Evolutionary conservation across 2,113 vertebrate species (phyloP), one percentile per base, ranked within the genome.

Genomic region (Pseudorasbora parva): DNA sequence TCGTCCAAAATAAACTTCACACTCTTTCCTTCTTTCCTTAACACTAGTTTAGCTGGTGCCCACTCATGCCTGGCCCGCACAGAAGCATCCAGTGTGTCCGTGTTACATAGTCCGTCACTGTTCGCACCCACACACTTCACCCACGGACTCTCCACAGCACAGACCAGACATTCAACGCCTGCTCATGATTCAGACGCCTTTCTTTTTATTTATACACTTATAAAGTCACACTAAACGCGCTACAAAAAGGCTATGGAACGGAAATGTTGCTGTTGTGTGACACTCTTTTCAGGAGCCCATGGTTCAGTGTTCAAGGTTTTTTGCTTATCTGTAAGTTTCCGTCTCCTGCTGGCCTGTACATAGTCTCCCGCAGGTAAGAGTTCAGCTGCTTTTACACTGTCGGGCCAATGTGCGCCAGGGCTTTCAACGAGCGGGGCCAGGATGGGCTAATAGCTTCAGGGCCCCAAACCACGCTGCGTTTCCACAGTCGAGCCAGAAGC

Each of bases 41-140:
- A 84, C 41, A 8, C 75, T 84, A 71, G 82, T 78, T 66, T 84
- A 78, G 62, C 62, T 4, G 21, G 49, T 78, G 82, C 82, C 82
- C 83, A 84, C 83, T 64, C 83, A 84, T 27, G 62, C 23, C 82
- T 25, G 5, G 19, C 60, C 33, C 19, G 37, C 62, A 84, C 82
- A 84, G 78, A 84, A 64, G 54, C 62, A 71, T 57, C 10, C 73
- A 69, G 62, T 78, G 60, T 78, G 74, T 56, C 45, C 49, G 54
- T 14, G 49, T 54, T 27, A 78, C 74, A 84, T n/a, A 84, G 82
- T 56, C 33, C 17, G 5, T 45, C 37, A 77, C 49, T 78, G 82
- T 69, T 84, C 74, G 47, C 62, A 78, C 82, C 62, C 71, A 78
- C 82, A 78, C 74, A 59, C 43, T 45, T 77, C 33, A 25, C 45